phyloP scores from a whole-genome alignment of 2,888 invertebrate species.

The Anodontia alba region DNA sequence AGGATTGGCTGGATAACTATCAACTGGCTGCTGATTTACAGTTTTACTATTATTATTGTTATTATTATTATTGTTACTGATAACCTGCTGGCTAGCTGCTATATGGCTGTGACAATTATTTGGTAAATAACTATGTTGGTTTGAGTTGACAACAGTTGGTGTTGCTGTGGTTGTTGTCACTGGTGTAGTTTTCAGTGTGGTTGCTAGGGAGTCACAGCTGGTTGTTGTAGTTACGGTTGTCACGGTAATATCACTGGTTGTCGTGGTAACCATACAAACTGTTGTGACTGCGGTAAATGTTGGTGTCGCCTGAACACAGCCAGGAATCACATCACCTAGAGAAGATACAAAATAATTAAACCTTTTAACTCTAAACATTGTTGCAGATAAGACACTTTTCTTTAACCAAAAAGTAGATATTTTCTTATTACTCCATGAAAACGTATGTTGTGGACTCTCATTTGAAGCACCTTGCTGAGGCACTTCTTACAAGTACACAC shows the following conservation, averaged over 20 bases:
- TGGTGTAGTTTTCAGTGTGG: conserved; percentile 34
- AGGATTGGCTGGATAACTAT: too few species aligned
- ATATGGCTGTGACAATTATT: conserved; percentile 5
- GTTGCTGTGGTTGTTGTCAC: conserved; percentile 29
- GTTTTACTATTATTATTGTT: background rate
- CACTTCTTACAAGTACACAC: too few species aligned
- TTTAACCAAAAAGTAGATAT: too few species aligned
- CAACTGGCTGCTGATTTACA: background rate
- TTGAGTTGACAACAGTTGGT: conserved; percentile 9
- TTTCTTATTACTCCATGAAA: too few species aligned
- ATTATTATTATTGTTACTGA: background rate
- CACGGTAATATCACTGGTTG: conserved; percentile 70
- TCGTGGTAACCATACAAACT: conserved; percentile 85
- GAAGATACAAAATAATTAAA: background rate
- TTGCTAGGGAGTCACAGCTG: conserved; percentile 44
- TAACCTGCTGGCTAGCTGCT: background rate
- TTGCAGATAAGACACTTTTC: too few species aligned
- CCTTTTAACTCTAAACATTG: too few species aligned
- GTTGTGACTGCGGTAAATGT: conserved; percentile 77
- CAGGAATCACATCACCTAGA: conserved; percentile 43
- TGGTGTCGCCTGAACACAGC: conserved; percentile 15
- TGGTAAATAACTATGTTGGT: conserved; percentile 21
- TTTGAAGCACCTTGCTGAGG: too few species aligned
- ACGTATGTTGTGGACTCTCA: too few species aligned
- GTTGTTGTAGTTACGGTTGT: conserved; percentile 79